Conservation (phyloP, 1,140 invertebrate species). For the Coptotermes formosanus region DNA sequence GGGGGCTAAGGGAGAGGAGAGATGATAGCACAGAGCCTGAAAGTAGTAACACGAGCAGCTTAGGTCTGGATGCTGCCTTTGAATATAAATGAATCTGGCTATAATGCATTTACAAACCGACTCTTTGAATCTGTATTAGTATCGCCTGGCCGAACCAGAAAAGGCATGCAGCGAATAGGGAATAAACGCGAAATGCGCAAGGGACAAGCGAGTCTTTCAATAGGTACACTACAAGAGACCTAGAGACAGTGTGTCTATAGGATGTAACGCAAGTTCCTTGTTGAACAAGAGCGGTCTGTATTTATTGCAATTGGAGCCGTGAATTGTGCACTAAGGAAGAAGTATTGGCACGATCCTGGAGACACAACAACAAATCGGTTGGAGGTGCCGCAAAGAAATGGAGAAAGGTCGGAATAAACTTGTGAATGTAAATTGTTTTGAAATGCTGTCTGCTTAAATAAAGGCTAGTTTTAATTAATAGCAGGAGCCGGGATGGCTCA, state of each 20-base stretch:
- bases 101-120: conserved; percentile 32
- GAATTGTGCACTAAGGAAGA: too few species aligned
- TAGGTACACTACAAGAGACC: not conserved
- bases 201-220: conserved; percentile 17
- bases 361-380: too few species aligned
- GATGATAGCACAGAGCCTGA: too few species aligned
- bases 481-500: too few species aligned
- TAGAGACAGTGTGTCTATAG: not conserved
- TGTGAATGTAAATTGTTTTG: too few species aligned
- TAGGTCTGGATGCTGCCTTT: conserved; percentile 20
- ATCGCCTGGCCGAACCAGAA: conserved; percentile 21
- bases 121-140: conserved; percentile 25
- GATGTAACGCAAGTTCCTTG: not conserved
- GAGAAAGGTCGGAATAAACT: too few species aligned
- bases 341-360: too few species aligned
- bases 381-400: too few species aligned
- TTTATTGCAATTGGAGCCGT: too few species aligned
- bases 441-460: too few species aligned
- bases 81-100: conserved; percentile 32
- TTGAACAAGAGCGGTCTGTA: too few species aligned
- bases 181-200: conserved; percentile 33
- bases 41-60: not conserved
- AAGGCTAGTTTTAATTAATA: too few species aligned
- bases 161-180: conserved; percentile 1
- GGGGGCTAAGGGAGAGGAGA: not conserved